Conservation (phyloP, 2,797 vertebrate species). For the Petrocephalus sullivani region DNA sequence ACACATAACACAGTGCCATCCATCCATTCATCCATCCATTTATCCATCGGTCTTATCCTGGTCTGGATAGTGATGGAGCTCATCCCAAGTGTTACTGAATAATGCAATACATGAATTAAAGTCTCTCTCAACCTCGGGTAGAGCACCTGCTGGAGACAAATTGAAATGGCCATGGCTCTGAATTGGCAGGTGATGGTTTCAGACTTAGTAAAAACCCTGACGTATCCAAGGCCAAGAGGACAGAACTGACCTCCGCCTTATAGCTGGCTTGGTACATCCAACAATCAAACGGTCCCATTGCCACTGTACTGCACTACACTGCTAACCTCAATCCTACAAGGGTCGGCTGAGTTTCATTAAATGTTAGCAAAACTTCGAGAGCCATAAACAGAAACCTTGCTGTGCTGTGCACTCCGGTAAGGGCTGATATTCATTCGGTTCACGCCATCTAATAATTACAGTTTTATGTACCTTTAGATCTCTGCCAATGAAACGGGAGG, state of each 20-base stretch:
- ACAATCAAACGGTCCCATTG: background rate
- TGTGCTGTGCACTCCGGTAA: background rate
- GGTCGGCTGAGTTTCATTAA: background rate
- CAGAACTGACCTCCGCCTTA: background rate
- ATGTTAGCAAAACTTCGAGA: slow-evolving; percentile 14
- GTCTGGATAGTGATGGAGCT: background rate
- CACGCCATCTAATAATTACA: background rate
- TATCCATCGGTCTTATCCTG: background rate
- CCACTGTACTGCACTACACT: background rate
- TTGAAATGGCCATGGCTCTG: background rate
- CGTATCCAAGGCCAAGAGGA: background rate
- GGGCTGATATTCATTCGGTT: background rate
- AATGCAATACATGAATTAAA: background rate
- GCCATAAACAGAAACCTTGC: background rate
- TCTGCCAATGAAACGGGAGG: background rate
- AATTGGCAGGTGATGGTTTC: background rate
- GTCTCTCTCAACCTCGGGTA: background rate
- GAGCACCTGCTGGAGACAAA: background rate
- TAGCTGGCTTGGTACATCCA: background rate
- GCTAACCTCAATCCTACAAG: background rate
- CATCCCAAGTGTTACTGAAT: background rate
- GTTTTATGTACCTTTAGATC: background rate
- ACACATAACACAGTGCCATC: background rate
- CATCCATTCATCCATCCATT: background rate
- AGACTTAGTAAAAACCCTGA: background rate